Conservation (phyloP, 2,797 vertebrate genomes). For the Tragopan temminckii region DNA sequence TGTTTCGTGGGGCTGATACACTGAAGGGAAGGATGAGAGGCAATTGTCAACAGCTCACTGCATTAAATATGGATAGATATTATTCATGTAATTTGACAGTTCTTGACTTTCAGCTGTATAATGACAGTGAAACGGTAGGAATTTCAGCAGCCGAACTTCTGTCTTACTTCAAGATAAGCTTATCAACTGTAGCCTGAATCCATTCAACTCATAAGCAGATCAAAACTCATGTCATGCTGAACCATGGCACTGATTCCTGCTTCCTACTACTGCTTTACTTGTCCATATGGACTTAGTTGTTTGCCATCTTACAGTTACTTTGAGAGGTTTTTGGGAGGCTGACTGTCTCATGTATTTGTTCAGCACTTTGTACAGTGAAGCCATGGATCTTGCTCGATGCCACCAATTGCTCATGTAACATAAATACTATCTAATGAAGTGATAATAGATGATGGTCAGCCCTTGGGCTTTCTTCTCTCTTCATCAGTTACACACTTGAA, state of each 20-base stretch:
- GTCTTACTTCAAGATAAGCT: conserved; percentile 73
- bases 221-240: conserved; percentile 23
- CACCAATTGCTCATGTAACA: background rate
- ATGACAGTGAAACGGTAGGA: conserved; percentile 65
- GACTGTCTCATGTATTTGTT: background rate
- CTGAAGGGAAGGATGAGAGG: conserved; percentile 45
- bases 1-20: background rate
- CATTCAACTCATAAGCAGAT: conserved; percentile 21
- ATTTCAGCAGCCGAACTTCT: conserved; percentile 75
- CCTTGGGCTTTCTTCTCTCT: background rate
- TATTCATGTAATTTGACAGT: conserved; percentile 76
- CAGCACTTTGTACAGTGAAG: conserved; percentile 13
- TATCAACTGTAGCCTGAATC: conserved; percentile 63
- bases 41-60: conserved; percentile 68
- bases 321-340: background rate
- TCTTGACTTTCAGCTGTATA: conserved; percentile 75
- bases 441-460: background rate
- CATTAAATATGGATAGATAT: conserved; percentile 73
- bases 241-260: background rate
- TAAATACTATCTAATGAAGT: background rate
- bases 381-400: background rate
- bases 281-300: conserved; percentile 26
- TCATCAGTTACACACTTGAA: background rate
- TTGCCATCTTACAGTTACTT: conserved; percentile 32
- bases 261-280: background rate